Evolutionary conservation across 2,113 vertebrate species (phyloP), one percentile per base, ranked within the genome.

Genomic region (Quiscalus mexicanus): DNA sequence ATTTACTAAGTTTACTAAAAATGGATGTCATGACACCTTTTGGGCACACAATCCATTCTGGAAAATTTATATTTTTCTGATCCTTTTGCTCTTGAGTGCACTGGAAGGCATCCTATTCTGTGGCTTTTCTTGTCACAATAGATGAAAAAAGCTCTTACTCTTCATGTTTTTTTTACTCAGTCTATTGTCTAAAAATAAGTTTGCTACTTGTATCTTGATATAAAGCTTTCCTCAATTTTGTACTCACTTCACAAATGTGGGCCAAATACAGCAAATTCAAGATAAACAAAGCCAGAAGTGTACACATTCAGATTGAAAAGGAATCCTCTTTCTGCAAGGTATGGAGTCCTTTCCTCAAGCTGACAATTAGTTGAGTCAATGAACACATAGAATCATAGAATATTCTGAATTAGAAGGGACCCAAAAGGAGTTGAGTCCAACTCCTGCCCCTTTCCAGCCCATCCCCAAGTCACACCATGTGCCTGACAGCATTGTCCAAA

Each of bases 231-330:
- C 28, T 84, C 12, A 49, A 3, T 60, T 77, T 78, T 84, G 42
- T 55, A 74, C 35, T 63, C 2, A 3, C 30, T 63, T 87, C 56
- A 78, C 14, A 87, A 78, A 84, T 71, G 27, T 42, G 8, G 58
- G 30, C 47, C 39, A 22, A 55, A 31, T 87, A 41, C 67, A 67
- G 44, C 37, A 84, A 89, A 74, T 20, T 71, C 6, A 80, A 31
- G 41, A 52, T 83, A 92, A 91, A 70, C 31, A 89, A 87, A 91
- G 42, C 23, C 64, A 91, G 59, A 14, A 81, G 30, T 41, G 12
- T 20, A 53, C 20, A 55, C 33, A 70, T 70, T 78, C 39, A 53
- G 23, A 70, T 24, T 74, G 77, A 60, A 62, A 95, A 89, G 42
- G 2, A 91, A 74, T 59, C 22, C 10, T 44, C 5, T 52, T 71